Evolutionary conservation across 2,113 vertebrate genomes (phyloP).

Genomic region (Athene cunicularia): DNA sequence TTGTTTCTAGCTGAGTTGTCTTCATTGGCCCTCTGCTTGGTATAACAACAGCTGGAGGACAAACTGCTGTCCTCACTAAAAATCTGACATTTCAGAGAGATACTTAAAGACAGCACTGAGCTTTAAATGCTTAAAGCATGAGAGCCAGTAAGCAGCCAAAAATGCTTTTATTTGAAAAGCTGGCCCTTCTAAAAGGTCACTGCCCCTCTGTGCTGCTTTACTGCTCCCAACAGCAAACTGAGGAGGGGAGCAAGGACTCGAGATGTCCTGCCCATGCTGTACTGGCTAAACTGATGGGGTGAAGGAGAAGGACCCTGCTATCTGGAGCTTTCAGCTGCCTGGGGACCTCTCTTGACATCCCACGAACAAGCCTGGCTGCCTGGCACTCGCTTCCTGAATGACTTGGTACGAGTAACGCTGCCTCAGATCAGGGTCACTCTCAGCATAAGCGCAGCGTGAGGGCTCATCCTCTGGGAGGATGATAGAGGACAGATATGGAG

Average conservation of each 20-base stretch:
- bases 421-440: not conserved
- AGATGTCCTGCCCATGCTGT: too few species aligned
- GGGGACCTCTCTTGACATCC: not conserved
- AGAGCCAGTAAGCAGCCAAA: not conserved
- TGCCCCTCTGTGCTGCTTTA: not conserved
- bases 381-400: not conserved
- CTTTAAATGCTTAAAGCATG: not conserved
- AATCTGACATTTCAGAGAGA: not conserved
- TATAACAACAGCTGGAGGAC: not conserved
- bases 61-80: not conserved
- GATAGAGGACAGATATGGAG: too few species aligned
- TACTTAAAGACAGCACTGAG: not conserved
- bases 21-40: not conserved
- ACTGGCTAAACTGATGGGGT: rapidly evolving
- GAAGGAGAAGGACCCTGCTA: not conserved
- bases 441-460: not conserved
- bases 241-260: not conserved
- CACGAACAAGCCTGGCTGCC: not conserved
- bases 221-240: not conserved
- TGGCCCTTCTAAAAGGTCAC: not conserved
- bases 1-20: not conserved
- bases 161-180: not conserved
- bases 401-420: not conserved
- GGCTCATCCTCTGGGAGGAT: not conserved
- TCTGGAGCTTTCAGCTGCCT: not conserved